Evolutionary conservation across 2,113 vertebrate species (phyloP).

Genomic region (Naja naja): DNA sequence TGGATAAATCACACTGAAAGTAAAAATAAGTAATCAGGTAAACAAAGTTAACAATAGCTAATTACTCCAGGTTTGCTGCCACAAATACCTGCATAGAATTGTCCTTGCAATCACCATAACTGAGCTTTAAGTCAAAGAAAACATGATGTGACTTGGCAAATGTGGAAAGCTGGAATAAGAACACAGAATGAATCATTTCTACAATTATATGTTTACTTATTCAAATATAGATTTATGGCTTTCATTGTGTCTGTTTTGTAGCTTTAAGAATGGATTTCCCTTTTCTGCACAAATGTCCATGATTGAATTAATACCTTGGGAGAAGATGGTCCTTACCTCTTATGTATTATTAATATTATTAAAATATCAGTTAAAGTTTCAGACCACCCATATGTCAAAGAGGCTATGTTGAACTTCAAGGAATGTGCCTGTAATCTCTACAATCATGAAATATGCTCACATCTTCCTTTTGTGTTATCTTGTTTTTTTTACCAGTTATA

Average conservation of each 20-base stretch:
- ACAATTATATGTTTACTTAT: not conserved
- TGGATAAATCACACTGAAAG: too few relatives aligned
- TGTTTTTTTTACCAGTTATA: not conserved
- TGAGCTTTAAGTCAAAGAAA: not conserved
- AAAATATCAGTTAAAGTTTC: not conserved
- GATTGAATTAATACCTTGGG: not conserved
- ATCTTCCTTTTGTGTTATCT: not conserved
- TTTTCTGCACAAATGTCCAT: not conserved
- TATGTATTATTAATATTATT: not conserved
- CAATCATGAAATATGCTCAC: too few relatives aligned
- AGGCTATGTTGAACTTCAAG: not conserved
- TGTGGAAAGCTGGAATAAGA: not conserved
- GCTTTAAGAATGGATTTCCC: not conserved
- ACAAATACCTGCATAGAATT: not conserved
- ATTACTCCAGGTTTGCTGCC: not conserved
- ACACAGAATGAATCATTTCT: not conserved
- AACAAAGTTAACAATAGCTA: too few relatives aligned
- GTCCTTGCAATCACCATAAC: not conserved
- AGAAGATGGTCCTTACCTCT: not conserved
- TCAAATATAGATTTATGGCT: not conserved
- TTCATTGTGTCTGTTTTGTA: not conserved
- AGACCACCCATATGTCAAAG: not conserved
- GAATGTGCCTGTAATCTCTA: too few relatives aligned
- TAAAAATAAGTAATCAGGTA: too few relatives aligned
- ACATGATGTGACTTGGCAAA: not conserved